phyloP scores from a whole-genome alignment of 92 coral and sea anemone genomes.

The Nematostella vectensis region DNA sequence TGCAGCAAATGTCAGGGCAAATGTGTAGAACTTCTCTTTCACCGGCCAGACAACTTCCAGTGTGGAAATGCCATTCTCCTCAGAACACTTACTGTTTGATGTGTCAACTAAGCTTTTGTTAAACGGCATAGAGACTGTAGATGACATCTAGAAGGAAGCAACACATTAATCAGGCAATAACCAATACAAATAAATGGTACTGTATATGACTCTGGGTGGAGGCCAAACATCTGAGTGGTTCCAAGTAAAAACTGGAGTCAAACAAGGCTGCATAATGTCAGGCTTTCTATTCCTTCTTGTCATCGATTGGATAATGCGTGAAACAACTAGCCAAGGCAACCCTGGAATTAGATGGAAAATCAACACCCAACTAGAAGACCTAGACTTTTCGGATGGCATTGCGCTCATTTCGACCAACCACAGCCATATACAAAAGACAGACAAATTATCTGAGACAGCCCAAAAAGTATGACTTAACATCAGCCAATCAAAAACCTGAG shows the following conservation, averaged over 20 bases:
- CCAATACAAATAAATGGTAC: too few species aligned
- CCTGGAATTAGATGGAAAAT: conserved; percentile 5
- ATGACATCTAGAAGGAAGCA: too few species aligned
- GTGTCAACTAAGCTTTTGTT: not conserved
- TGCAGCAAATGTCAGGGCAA: conserved; percentile 2
- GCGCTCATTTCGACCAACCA: conserved; percentile 2
- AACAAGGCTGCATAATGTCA: not conserved
- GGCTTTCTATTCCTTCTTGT: conserved; percentile 11
- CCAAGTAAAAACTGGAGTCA: not conserved
- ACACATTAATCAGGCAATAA: too few species aligned
- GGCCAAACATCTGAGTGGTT: not conserved
- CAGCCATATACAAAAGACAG: not conserved
- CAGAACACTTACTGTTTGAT: conserved; percentile 1
- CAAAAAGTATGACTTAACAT: not conserved
- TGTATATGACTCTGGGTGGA: not conserved
- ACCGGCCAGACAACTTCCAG: conserved; percentile 12
- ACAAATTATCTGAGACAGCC: not conserved
- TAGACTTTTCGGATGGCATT: conserved; percentile 1
- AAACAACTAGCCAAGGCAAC: not conserved
- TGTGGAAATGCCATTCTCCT: not conserved
- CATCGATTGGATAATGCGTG: conserved; percentile 3
- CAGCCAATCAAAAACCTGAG: not conserved
- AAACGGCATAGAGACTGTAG: not conserved
- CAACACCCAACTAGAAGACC: conserved; percentile 4
- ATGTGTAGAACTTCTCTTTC: not conserved